Conservation (phyloP, 2,113 vertebrate species). For the Stigmatopora nigra region DNA sequence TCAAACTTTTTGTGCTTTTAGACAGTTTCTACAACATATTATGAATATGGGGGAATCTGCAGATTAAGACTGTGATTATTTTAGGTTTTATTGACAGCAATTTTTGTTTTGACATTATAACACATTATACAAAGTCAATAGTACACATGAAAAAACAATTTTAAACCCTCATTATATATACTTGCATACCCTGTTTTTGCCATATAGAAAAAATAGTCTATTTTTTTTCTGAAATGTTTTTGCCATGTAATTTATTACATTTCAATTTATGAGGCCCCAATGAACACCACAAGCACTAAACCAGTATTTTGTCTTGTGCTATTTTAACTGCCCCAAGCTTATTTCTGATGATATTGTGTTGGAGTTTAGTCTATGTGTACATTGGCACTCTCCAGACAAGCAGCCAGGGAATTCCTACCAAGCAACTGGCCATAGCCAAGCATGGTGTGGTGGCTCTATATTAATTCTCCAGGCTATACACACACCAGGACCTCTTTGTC, state of each 20-base stretch:
- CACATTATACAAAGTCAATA: no score
- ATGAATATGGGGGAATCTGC: no score
- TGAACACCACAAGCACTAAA: background rate
- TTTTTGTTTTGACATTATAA: no score
- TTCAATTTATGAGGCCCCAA: background rate
- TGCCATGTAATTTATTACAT: background rate
- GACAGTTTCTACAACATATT: background rate
- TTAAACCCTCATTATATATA: no score
- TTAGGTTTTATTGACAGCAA: no score
- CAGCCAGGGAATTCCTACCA: conserved; percentile 58
- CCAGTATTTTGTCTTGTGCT: conserved; percentile 31
- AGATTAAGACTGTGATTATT: no score
- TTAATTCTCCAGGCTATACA: conserved; percentile 52
- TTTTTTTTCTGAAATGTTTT: background rate
- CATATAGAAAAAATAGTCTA: background rate
- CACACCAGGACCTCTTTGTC: conserved; percentile 29
- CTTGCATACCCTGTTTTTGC: no score
- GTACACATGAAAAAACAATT: no score
- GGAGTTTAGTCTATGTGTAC: conserved; percentile 31
- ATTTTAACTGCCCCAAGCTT: conserved; percentile 42
- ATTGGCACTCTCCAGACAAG: conserved; percentile 49
- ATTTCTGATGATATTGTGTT: conserved; percentile 48
- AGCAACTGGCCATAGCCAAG: conserved; percentile 62
- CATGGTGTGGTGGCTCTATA: conserved; percentile 51
- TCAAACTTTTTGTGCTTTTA: conserved; percentile 3